Conservation (phyloP, 2,113 vertebrate species). For the Pavo muticus region DNA sequence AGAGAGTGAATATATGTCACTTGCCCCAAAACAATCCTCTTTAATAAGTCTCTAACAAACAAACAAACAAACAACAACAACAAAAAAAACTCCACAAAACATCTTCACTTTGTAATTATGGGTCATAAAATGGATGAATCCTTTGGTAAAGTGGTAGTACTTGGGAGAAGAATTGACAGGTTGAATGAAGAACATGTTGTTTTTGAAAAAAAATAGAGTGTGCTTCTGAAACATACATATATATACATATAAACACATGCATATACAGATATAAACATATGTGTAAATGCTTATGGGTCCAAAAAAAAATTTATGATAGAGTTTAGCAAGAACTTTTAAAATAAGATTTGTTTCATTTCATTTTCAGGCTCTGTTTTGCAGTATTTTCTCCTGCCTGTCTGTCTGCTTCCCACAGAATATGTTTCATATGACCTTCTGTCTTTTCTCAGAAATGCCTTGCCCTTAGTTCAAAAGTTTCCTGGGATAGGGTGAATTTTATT, state of each 20-base stretch:
- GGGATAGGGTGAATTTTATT: neutral
- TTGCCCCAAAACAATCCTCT: neutral
- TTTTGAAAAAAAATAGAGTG: neutral
- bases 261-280: neutral
- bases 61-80: too few relatives aligned
- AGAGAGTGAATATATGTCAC: neutral
- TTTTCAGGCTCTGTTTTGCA: neutral
- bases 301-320: neutral
- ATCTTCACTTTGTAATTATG: neutral
- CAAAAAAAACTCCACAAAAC: neutral
- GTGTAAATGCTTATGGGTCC: neutral
- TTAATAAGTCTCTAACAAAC: neutral
- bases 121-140: neutral
- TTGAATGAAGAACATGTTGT: neutral
- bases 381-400: neutral
- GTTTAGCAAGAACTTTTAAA: neutral
- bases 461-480: slow-evolving; percentile 18
- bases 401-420: neutral
- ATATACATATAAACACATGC: neutral
- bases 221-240: neutral
- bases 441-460: slow-evolving; percentile 1
- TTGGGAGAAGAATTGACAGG: neutral
- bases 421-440: neutral
- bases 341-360: neutral
- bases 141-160: accelerated